These are phyloP conservation scores for Chaetogeoica ovagalla DNA, from an alignment of 2,888 invertebrate species.

Conservation along the genomic window DNA sequence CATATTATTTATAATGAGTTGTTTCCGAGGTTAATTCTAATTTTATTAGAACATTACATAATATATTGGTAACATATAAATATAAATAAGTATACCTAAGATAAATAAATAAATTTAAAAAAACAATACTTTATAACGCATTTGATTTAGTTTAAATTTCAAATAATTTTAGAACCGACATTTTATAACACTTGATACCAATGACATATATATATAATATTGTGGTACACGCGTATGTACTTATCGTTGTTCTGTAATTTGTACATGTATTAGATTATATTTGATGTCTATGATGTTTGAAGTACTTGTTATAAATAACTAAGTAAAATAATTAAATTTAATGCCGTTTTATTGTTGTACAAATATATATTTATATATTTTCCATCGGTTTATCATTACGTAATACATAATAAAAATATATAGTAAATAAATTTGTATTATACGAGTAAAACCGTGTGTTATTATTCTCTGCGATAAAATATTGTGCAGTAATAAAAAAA, in stretches of 20 bases:
- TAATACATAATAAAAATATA: no score
- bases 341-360: conserved; percentile 5
- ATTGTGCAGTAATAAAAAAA: no score
- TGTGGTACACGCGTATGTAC: neutral
- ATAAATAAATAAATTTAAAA: no score
- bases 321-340: neutral
- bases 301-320: neutral
- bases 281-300: neutral
- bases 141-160: neutral
- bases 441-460: neutral
- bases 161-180: conserved; percentile 14
- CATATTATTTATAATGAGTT: no score
- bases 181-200: neutral
- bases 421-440: conserved; percentile 9
- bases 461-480: neutral
- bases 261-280: neutral
- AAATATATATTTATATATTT: conserved; percentile 1
- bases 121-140: no score
- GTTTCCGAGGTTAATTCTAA: no score
- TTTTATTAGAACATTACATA: neutral
- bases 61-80: neutral
- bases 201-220: neutral
- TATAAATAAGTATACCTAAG: no score
- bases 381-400: neutral
- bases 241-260: neutral